Evolutionary conservation across 2,888 invertebrate species (phyloP).

Genomic region (Melipona bicolor): DNA sequence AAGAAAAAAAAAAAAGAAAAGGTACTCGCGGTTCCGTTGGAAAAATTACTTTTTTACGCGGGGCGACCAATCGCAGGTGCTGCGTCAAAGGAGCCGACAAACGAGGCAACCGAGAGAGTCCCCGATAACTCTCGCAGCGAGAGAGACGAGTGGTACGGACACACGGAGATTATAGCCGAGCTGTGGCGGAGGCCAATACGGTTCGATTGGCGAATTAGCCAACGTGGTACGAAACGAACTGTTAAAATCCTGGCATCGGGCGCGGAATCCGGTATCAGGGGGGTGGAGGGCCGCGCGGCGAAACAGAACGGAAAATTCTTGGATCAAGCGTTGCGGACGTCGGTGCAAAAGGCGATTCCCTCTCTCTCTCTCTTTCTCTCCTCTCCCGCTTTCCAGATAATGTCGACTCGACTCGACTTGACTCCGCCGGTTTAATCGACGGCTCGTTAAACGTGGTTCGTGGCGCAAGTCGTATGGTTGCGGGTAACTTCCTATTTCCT

Average conservation of each 20-base stretch:
- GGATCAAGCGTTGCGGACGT: conserved; percentile 7
- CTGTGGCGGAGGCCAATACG: conserved; percentile 11
- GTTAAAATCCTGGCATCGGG: conserved; percentile 43
- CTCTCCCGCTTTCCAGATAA: conserved; percentile 15
- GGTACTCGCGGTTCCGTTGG: not conserved
- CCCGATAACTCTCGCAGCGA: not conserved
- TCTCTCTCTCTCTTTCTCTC: not conserved
- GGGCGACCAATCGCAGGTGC: not conserved
- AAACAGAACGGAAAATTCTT: conserved; percentile 53
- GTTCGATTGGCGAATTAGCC: conserved; percentile 26
- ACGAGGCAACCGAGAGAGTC: not conserved
- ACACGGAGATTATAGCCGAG: conserved; percentile 3
- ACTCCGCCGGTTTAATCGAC: conserved; percentile 36
- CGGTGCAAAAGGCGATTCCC: conserved; percentile 21
- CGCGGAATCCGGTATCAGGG: conserved; percentile 10
- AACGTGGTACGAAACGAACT: conserved; percentile 33
- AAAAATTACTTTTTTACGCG: conserved; percentile 6
- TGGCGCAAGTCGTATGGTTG: conserved; percentile 32
- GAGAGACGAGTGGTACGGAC: not conserved
- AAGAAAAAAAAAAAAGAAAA: not conserved
- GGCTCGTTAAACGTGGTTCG: conserved; percentile 18
- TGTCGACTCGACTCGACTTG: not conserved
- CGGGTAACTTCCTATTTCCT: conserved; percentile 43
- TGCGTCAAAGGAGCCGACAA: not conserved
- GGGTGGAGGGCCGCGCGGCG: not conserved